Conservation (phyloP, 2,888 invertebrate species). For the Limnephilus marmoratus region DNA sequence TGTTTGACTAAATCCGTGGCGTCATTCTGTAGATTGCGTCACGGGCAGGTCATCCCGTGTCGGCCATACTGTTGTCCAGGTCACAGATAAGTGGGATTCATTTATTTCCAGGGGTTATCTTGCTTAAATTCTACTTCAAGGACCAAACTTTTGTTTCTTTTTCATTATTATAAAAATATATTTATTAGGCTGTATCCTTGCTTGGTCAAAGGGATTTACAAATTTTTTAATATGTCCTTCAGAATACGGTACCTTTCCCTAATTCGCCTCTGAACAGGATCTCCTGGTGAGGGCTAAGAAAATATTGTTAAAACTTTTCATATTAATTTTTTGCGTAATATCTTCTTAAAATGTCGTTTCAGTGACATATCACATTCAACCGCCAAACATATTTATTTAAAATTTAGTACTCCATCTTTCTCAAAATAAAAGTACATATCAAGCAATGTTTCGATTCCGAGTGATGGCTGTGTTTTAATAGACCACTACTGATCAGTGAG, state of each 20-base stretch:
- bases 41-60: not conserved
- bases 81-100: not conserved
- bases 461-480: too few species aligned
- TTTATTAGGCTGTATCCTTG: too few species aligned
- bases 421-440: not conserved
- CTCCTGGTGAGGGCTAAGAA: too few species aligned
- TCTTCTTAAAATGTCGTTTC: too few species aligned
- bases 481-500: too few species aligned
- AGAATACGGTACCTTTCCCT: too few species aligned
- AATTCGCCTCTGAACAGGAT: too few species aligned
- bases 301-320: too few species aligned
- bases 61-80: not conserved
- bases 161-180: not conserved
- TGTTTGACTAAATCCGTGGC: not conserved
- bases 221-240: too few species aligned
- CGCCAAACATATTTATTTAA: not conserved
- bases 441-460: too few species aligned
- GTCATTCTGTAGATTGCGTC: not conserved
- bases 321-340: too few species aligned
- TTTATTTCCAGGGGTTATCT: not conserved
- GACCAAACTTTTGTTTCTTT: not conserved
- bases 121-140: not conserved
- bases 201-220: too few species aligned
- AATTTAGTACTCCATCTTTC: not conserved
- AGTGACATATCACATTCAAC: not conserved